Percentiles rank a stretch among this genome's conserved stretches.
These are phyloP conservation scores for Drosophila formosana DNA, from an alignment of 2,888 invertebrate species.

Conservation along the genomic window DNA sequence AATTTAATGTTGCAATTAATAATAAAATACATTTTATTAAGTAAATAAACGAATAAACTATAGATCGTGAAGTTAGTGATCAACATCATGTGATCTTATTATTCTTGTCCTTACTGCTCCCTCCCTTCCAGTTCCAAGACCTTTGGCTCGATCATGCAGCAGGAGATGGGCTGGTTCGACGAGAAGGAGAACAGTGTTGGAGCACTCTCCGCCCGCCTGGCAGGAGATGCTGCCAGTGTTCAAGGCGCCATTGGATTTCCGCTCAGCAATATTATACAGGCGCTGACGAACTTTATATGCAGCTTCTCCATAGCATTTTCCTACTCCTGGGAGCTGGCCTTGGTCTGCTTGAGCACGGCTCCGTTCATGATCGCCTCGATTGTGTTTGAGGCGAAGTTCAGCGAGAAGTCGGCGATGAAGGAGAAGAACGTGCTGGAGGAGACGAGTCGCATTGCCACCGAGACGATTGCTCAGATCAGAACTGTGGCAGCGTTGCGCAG, in stretches of 20 bases:
- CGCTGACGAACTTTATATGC: conserved; percentile 88
- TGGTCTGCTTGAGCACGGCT: conserved; percentile 88
- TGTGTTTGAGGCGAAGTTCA: conserved; percentile 88
- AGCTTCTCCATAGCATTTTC: conserved; percentile 88
- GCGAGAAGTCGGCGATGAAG: conserved; percentile 87
- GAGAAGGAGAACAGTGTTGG: conserved; percentile 89
- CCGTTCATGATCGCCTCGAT: conserved; percentile 89
- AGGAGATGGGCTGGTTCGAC: conserved; percentile 92
- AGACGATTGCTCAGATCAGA: conserved; percentile 90
- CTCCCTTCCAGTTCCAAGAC: conserved; percentile 81
- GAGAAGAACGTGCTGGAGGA: conserved; percentile 88
- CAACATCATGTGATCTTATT: too few species aligned
- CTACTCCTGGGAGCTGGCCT: conserved; percentile 90
- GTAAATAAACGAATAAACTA: too few species aligned
- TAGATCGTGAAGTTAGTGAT: too few species aligned
- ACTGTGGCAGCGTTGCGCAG: conserved; percentile 88
- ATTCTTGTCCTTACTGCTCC: background rate
- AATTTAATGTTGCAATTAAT: too few species aligned
- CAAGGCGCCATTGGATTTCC: conserved; percentile 91
- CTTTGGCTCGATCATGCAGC: conserved; percentile 88
- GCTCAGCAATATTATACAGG: conserved; percentile 89
- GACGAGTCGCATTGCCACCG: conserved; percentile 90
- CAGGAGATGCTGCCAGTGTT: conserved; percentile 90
- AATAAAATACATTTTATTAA: too few species aligned
- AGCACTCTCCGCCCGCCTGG: conserved; percentile 88